A percentile compares a stretch with the other conserved stretches of the same genome.
These are phyloP conservation scores for Cirrhinus molitorella DNA, from an alignment of 2,797 vertebrate species.

Conservation along the genomic window DNA sequence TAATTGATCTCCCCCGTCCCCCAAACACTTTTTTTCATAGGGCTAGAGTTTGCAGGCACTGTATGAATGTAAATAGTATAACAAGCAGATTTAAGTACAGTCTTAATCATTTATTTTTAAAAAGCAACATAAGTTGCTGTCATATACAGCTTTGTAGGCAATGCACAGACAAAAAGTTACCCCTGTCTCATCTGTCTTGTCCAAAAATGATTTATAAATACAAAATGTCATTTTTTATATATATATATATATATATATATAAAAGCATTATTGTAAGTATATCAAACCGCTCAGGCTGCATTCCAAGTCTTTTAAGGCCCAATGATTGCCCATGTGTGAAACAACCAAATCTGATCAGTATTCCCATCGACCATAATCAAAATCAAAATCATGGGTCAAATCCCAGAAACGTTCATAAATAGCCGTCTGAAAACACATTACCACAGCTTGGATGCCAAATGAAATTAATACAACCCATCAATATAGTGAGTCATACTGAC, in stretches of 20 bases:
- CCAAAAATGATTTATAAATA: neutral
- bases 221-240: neutral
- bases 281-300: neutral
- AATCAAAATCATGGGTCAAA: too few relatives aligned
- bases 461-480: neutral
- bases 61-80: neutral
- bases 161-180: neutral
- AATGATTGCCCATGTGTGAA: neutral
- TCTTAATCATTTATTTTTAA: neutral
- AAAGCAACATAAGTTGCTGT: neutral
- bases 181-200: neutral
- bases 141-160: neutral
- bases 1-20: neutral
- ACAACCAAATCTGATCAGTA: neutral
- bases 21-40: neutral
- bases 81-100: neutral
- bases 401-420: neutral
- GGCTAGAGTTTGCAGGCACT: neutral
- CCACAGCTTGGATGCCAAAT: neutral
- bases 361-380: neutral
- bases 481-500: slow-evolving; percentile 1
- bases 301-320: neutral
- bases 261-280: neutral
- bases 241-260: too few relatives aligned
- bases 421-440: neutral